A percentile compares a stretch with the other conserved stretches of the same genome.
Evolutionary conservation across 2,797 vertebrate species (phyloP).

Genomic region (Aeoliscus strigatus): DNA sequence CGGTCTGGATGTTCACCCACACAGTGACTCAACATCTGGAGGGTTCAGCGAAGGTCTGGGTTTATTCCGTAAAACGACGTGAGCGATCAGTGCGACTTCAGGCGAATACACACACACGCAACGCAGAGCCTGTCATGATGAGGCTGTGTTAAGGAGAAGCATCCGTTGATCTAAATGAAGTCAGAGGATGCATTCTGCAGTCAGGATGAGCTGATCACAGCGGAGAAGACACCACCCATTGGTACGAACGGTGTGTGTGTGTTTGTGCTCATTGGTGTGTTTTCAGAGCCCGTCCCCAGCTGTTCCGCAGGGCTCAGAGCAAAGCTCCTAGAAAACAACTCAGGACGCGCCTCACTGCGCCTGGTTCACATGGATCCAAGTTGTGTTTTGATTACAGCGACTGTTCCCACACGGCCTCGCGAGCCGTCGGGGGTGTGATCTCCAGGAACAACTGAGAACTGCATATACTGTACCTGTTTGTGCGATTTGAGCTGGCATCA

Average conservation of each 20-base stretch:
- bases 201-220: too few relatives aligned
- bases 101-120: background rate
- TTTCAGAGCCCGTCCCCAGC: constrained; percentile 24
- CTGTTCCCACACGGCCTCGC: constrained; percentile 55
- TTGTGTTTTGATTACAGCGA: constrained; percentile 45
- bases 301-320: constrained; percentile 43
- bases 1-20: too few relatives aligned
- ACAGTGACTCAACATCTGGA: constrained; percentile 37
- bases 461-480: too few relatives aligned
- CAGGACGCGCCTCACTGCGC: constrained; percentile 39
- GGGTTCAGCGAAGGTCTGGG: constrained; percentile 21
- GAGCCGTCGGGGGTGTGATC: constrained; percentile 18
- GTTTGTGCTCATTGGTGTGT: constrained; percentile 15
- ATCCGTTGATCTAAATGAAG: too few relatives aligned
- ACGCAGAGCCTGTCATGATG: background rate
- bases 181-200: too few relatives aligned
- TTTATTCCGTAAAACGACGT: constrained; percentile 26
- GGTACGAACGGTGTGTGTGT: background rate
- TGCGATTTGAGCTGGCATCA: too few relatives aligned
- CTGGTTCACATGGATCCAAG: constrained; percentile 17
- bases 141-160: too few relatives aligned
- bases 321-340: constrained; percentile 47
- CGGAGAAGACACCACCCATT: too few relatives aligned
- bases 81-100: constrained; percentile 27
- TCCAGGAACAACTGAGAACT: too few relatives aligned